Base-by-base conservation (phyloP, 2,888 invertebrate species). In the Acleris emargana region DNA sequence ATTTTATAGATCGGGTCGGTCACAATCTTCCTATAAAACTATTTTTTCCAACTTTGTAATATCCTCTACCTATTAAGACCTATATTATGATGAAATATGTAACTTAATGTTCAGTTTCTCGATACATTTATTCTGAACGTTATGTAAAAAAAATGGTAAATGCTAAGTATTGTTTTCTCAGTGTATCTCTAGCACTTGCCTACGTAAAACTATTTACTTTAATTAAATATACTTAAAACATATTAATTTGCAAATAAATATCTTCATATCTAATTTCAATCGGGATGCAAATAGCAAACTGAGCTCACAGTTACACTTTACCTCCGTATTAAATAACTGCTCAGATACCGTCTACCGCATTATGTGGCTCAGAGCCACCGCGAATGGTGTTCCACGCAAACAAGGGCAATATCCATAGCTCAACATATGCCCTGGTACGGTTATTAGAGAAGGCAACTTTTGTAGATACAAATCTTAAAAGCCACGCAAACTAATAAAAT, bases 311-410 rank as follows among this genome's bases (percentile, higher is more conserved):
- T 87, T 87, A 82, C 86, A 76, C 83, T 84, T 82, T 78, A 85
- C 80, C 82, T 82, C 75, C 75, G 81, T 86, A 87, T 89, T 88
- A 78, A 80, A 84, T 89, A 83, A 80, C 87, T 77, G 73, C 75
- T 76, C 77, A 77, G 77, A 78, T 76, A 78, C 80, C 9, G 9
- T 20, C 18, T 52, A 61, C 20, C 79, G 77, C 80, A 83, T 84
- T 87, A 82, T 89, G 87, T 83, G 91, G 89, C 89, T 89, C 76
- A 79, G 79, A 78, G 75, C 74, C 71, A 79, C 86, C 83, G 78
- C 85, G 86, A 82, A 79, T 75, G 74, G 72, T 71, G 60, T 69
- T 63, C 42, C 61, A 70, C 71, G 68, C 69, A 75, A 72, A 68
- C 69, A 70, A 72, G 74, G 73, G 71, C 61, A 66, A 49, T 49